Conservation (phyloP, 2,113 vertebrate species). For the Otocyon megalotis region DNA sequence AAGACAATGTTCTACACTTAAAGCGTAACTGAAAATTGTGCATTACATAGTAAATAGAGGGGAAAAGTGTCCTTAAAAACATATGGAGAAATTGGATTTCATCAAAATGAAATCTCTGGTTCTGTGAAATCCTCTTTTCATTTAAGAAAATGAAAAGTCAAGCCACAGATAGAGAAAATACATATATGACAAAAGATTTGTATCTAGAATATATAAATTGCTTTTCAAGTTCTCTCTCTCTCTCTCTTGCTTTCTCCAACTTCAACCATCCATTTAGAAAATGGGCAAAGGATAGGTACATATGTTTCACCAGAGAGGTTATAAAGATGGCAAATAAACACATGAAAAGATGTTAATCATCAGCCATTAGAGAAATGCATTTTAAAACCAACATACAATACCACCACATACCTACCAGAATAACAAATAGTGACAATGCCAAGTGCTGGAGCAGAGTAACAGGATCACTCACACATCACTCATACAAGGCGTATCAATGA, state of each 20-base stretch:
- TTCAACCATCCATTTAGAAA: background rate
- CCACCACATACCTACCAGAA: background rate
- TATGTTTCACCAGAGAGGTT: background rate
- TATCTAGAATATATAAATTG: background rate
- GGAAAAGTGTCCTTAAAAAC: background rate
- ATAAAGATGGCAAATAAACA: background rate
- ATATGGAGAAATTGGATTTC: background rate
- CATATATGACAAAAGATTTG: background rate
- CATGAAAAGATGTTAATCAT: background rate
- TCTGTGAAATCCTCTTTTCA: background rate
- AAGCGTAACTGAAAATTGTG: background rate
- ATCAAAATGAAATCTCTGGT: constrained; percentile 11
- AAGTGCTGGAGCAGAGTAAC: background rate
- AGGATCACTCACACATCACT: background rate
- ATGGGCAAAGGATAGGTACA: background rate
- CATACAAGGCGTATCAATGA: background rate
- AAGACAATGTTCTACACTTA: background rate
- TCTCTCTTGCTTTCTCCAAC: background rate
- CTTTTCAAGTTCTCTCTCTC: background rate
- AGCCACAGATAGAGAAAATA: background rate
- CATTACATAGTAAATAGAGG: background rate
- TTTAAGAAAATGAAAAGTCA: background rate
- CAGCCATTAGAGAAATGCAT: background rate
- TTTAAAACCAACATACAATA: background rate
- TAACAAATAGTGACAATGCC: background rate